Percentiles rank a stretch among this genome's conserved stretches.
Evolutionary conservation across 2,888 invertebrate species (phyloP).

Genomic region (Syrista parreyssii): DNA sequence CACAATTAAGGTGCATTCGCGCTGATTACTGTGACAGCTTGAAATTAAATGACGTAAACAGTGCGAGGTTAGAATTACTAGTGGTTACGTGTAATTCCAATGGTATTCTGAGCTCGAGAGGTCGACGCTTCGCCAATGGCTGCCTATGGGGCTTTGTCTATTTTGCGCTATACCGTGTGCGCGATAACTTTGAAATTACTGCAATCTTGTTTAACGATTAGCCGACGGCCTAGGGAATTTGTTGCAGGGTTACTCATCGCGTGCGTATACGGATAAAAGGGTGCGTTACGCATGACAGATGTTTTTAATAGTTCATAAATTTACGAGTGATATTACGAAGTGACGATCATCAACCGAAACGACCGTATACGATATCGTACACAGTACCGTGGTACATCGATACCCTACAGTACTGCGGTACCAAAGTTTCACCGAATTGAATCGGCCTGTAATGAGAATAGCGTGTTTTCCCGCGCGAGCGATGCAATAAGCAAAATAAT

Average conservation of each 20-base stretch:
- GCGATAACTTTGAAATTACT: neutral
- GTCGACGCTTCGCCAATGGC: neutral
- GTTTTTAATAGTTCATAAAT: too few relatives aligned
- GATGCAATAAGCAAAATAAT: neutral
- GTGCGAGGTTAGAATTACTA: too few relatives aligned
- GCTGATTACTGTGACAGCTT: neutral
- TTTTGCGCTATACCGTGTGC: neutral
- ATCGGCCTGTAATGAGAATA: too few relatives aligned
- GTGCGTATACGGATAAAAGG: too few relatives aligned
- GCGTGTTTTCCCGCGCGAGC: neutral
- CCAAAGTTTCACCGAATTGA: too few relatives aligned
- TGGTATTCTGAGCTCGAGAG: neutral
- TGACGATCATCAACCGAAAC: neutral
- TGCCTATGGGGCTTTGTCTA: neutral
- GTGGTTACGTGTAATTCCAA: neutral
- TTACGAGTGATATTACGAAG: too few relatives aligned
- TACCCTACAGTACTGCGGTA: too few relatives aligned
- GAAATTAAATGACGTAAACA: neutral
- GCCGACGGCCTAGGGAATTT: neutral
- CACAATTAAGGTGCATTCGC: neutral
- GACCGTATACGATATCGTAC: too few relatives aligned
- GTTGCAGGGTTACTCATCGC: too few relatives aligned
- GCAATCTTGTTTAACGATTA: neutral
- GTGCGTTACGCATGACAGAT: too few relatives aligned
- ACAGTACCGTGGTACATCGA: too few relatives aligned